These are phyloP conservation scores for Drosophila athabasca DNA, from an alignment of 1,140 invertebrate species.

Conservation along the genomic window DNA sequence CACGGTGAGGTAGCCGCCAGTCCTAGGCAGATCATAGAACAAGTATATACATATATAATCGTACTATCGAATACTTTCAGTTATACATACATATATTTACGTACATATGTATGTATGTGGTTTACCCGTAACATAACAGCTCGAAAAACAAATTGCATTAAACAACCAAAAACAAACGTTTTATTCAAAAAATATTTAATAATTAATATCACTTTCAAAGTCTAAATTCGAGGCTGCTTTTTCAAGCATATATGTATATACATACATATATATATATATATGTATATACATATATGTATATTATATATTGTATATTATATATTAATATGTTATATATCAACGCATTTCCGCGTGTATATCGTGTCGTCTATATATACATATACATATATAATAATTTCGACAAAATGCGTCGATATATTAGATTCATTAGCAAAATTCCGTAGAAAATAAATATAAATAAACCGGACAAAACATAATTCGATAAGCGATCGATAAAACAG, in stretches of 20 bases:
- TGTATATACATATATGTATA: constrained; percentile 9
- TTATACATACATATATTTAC: constrained; percentile 8
- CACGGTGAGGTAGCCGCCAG: too few relatives aligned
- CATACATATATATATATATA: neutral
- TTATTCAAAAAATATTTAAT: neutral
- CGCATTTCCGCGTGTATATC: too few relatives aligned
- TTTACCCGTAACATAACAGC: neutral
- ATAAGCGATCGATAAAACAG: constrained; percentile 10
- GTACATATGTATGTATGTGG: constrained; percentile 24
- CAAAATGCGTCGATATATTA: constrained; percentile 4
- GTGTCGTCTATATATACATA: too few relatives aligned
- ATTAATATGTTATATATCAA: too few relatives aligned
- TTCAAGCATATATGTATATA: too few relatives aligned
- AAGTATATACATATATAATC: constrained; percentile 6
- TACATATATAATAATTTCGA: neutral
- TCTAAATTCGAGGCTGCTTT: neutral
- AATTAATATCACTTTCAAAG: neutral
- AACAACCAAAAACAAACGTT: neutral
- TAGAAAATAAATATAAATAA: constrained; percentile 14
- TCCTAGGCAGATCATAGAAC: neutral
- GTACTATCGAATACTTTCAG: too few relatives aligned
- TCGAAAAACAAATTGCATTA: too few relatives aligned
- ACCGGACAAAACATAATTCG: neutral
- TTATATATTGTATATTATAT: too few relatives aligned
- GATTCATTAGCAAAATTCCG: neutral